Conservation (phyloP, 2,888 invertebrate genomes). For the Calephelis perditalis region DNA sequence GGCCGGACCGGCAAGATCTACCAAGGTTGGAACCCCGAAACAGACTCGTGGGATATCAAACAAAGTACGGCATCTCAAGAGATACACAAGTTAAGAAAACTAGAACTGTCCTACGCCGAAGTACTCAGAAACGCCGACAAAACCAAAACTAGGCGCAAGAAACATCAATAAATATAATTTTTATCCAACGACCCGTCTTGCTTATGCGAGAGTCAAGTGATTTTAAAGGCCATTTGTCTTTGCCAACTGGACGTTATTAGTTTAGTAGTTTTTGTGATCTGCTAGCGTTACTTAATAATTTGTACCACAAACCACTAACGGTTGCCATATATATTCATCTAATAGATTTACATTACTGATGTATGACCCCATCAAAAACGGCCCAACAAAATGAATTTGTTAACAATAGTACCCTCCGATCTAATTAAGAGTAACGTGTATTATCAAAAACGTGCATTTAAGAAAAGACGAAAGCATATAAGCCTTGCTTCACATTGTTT, state of each 20-base stretch:
- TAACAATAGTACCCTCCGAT: slow-evolving; percentile 31
- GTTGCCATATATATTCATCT: slow-evolving; percentile 67
- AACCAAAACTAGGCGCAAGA: slow-evolving; percentile 70
- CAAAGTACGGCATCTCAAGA: slow-evolving; percentile 89
- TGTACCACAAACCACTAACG: slow-evolving; percentile 63
- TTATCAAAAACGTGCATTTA: slow-evolving; percentile 33
- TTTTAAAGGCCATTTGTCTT: slow-evolving; percentile 70
- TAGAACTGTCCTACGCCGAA: slow-evolving; percentile 92
- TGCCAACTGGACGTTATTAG: slow-evolving; percentile 74
- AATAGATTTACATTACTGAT: slow-evolving; percentile 40
- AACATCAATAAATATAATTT: slow-evolving; percentile 64
- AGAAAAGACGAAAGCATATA: slow-evolving; percentile 35
- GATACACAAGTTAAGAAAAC: slow-evolving; percentile 86
- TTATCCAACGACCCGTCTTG: slow-evolving; percentile 64
- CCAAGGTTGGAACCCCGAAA: slow-evolving; percentile 70
- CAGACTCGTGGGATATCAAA: slow-evolving; percentile 68
- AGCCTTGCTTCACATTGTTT: slow-evolving; percentile 38
- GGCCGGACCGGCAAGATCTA: slow-evolving; percentile 68
- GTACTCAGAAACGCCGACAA: slow-evolving; percentile 85
- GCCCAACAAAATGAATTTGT: slow-evolving; percentile 27
- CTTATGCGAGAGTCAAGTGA: slow-evolving; percentile 63
- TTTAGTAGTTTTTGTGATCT: slow-evolving; percentile 71
- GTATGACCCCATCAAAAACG: slow-evolving; percentile 29
- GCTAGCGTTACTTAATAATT: slow-evolving; percentile 70
- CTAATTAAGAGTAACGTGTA: slow-evolving; percentile 31